Evolutionary conservation across 2,797 vertebrate species (phyloP).

Genomic region (Balearica regulorum): DNA sequence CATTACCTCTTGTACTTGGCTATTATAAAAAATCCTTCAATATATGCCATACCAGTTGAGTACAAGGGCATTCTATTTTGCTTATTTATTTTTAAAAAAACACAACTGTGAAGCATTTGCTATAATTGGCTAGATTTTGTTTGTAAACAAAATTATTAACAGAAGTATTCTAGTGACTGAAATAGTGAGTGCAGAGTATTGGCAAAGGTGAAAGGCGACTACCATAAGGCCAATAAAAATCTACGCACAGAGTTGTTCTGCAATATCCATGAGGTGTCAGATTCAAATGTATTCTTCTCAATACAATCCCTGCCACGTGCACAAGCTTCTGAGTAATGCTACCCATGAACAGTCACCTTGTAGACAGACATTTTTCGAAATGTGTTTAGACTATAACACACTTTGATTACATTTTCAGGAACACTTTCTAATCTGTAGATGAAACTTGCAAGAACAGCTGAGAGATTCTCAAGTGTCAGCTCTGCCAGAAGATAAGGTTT

Average conservation of each 20-base stretch:
- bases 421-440: not conserved
- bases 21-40: not conserved
- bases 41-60: not conserved
- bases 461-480: conserved; percentile 7
- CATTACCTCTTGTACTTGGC: not conserved
- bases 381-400: not conserved
- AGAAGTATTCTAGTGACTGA: not conserved
- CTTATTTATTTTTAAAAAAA: not conserved
- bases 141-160: not conserved
- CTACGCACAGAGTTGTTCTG: not conserved
- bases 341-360: not conserved
- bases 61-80: not conserved
- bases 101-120: not conserved
- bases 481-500: not conserved
- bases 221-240: not conserved
- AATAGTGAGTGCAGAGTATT: not conserved
- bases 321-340: not conserved
- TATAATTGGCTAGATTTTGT: not conserved
- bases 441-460: conserved; percentile 19
- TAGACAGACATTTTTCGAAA: not conserved
- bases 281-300: not conserved
- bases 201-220: not conserved
- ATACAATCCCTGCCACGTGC: accelerated
- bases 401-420: not conserved
- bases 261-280: not conserved